Evolutionary conservation across 1,140 invertebrate genomes (phyloP), one percentile per base, ranked within the genome.

Genomic region (Centruroides vittatus): DNA sequence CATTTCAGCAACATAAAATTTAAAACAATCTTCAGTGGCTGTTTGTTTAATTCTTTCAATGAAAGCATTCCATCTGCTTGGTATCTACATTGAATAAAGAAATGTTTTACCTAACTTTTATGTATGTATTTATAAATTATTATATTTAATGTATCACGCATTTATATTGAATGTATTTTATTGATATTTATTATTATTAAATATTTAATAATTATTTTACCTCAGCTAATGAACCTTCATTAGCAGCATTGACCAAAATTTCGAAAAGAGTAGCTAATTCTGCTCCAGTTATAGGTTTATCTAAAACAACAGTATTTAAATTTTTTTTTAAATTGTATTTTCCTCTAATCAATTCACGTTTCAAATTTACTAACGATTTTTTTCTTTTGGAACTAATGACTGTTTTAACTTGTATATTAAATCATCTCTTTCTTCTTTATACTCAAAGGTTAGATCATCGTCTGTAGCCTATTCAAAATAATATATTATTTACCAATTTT

Each of bases 221-320:
- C 6, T 68, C 61, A 11, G 66, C 59, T 34, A 68, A 48, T 3
- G 67, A 67, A 34, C 67, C 67, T 8, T 68, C 66, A 59, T 68
- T 68, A 3, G 67, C 67, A 11, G 67, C 67, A 46, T 46, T 66
- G 1, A 67, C 66, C 11, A 68, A 53, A 52, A 68, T 59, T 59
- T 63, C 51, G 0, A 68, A 47, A 6, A 68, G 47, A n/a, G 36
- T 11, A 5, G 61, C 67, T 5, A 68, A 35, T 52, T 68, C 64
- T 35, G 58, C 35, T 41, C 67, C 67, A 57, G 55, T 60, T 2
- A 67, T 56, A 41, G 63, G 59, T 36, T 61, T 60, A 41, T 55
- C 58, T 63, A 4, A 60, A 61, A 49, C 34, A 1, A 12, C 12
- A 55, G 5, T n/a, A 12, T 55, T 55, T 41, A 34, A 8, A 41